Base-by-base conservation (phyloP, 92 coral and sea anemone species). In the Micromussa lordhowensis region DNA sequence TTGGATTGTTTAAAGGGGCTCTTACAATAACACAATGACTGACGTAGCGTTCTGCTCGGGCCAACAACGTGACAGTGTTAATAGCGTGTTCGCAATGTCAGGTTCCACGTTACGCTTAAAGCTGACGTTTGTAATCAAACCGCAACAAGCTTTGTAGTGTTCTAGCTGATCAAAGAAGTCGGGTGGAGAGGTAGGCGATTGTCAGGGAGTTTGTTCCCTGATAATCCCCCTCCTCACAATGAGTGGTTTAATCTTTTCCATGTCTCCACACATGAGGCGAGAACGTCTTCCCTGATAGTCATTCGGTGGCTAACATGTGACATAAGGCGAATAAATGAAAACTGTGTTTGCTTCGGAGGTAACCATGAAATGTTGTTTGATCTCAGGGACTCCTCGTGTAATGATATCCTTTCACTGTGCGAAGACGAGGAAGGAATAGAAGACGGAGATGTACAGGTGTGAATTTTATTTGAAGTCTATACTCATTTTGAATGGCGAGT, bases 361-460 rank as follows among this genome's bases (percentile, higher is more conserved):
- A 18, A 12, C 48, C 38, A 14, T 51, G 2, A 18, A n/a, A 36
- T 61, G 17, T 34, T 29, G 8, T 58, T 32, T 76, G 29, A 29
- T 86, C 22, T 73, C 53, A 97, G 99, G 93, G 94, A 97, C 78
- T 75, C 93, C 16, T 58, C 91, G 0, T 97, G 99, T 88, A 74
- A 63, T 29, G 99, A 97, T 78, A 86, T 96, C 31, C 93, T 97
- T 49, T 89, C 98, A 13, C 89, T 97, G 44, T 93, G 96, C 70
- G 98, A 90, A 55, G 94, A 88, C 44, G 98, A 96, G 83, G 94
- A 90, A 73, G 97, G 91, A 81, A 92, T 92, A 48, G 86, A 86
- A n/a, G 93, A 83, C 74, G 96, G 92, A 17, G 94, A 94, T 48
- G 92, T 95, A 9, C 89, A 86, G 91, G 93, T 95, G 54, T 54